These are phyloP conservation scores for Etheostoma nigrum DNA, from an alignment of 2,797 vertebrate genomes.

Conservation along the genomic window DNA sequence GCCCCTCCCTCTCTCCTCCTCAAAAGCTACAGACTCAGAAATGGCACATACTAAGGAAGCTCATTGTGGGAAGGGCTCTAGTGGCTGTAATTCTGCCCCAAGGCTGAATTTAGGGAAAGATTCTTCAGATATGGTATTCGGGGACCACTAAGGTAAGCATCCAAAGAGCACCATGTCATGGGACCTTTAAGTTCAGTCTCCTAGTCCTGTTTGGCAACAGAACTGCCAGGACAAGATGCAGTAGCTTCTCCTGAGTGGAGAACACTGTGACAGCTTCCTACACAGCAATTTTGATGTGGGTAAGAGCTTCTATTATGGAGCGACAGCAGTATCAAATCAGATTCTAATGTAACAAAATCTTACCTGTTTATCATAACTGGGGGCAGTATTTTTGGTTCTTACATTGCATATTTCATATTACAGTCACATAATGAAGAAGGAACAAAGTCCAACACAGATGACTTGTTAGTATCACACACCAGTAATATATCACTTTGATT, in stretches of 20 bases:
- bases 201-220: slow-evolving; percentile 7
- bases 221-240: neutral
- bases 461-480: slow-evolving; percentile 6
- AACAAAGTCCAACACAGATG: neutral
- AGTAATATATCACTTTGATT: slow-evolving; percentile 28
- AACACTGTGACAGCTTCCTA: neutral
- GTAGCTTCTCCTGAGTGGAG: neutral
- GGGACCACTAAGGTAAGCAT: no score
- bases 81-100: no score
- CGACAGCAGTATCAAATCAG: slow-evolving; percentile 5
- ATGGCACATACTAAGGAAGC: no score
- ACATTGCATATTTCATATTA: neutral
- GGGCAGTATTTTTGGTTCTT: neutral
- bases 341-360: slow-evolving; percentile 4
- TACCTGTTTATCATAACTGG: neutral
- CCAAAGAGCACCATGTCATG: no score
- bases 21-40: no score
- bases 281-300: slow-evolving; percentile 4
- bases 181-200: slow-evolving; percentile 1
- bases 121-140: no score
- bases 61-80: no score
- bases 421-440: neutral
- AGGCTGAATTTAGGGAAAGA: no score
- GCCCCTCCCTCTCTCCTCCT: no score
- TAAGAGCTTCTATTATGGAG: neutral